phyloP scores from a whole-genome alignment of 2,113 vertebrate species.

The Oreochromis spilurus region DNA sequence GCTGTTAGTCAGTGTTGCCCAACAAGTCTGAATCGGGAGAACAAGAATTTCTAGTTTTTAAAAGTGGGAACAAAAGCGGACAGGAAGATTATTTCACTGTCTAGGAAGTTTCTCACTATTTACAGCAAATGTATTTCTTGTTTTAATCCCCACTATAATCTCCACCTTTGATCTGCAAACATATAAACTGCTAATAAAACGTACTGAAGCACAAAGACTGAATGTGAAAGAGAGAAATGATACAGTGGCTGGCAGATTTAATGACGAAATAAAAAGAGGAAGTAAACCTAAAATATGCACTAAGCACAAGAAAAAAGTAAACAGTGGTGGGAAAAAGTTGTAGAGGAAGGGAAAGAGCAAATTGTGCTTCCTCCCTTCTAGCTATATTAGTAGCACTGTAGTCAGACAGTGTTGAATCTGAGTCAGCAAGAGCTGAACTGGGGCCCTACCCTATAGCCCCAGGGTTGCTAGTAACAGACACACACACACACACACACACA shows the following conservation, averaged over 20 bases:
- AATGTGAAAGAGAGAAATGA: neutral
- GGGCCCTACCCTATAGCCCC: conserved; percentile 38
- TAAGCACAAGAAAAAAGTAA: neutral
- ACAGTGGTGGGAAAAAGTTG: neutral
- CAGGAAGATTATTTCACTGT: neutral
- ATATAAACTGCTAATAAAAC: conserved; percentile 15
- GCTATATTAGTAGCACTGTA: conserved; percentile 39
- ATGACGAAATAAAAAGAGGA: conserved; percentile 1
- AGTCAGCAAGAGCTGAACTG: conserved; percentile 64
- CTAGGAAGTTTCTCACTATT: conserved; percentile 10
- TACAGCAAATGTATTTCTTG: conserved; percentile 44
- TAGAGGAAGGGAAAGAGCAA: conserved; percentile 15
- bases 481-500: neutral
- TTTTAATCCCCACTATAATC: conserved; percentile 24
- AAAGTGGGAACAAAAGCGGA: neutral
- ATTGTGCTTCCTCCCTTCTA: conserved; percentile 14
- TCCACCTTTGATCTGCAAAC: neutral
- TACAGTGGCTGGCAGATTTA: conserved; percentile 1
- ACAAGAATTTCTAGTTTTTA: conserved; percentile 17
- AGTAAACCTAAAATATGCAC: conserved; percentile 5
- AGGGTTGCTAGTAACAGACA: conserved; percentile 28
- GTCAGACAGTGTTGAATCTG: conserved; percentile 54
- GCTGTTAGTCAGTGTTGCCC: neutral
- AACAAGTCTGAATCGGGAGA: conserved; percentile 11
- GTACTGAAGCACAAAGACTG: conserved; percentile 31